Base-by-base conservation (phyloP, 1,140 invertebrate genomes). In the Copidosoma floridanum region DNA sequence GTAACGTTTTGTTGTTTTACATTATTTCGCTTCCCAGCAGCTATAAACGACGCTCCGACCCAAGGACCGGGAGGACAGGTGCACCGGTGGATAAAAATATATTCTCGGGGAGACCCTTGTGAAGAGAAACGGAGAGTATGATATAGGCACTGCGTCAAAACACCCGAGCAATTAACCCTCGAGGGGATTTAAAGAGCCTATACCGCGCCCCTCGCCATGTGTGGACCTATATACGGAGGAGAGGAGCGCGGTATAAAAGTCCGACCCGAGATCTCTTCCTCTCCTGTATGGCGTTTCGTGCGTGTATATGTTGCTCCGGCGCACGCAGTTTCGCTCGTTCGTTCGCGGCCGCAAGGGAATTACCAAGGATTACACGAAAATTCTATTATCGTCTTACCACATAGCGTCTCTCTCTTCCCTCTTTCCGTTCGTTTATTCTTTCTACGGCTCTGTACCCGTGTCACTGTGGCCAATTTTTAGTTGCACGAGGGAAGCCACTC, bases 321-420 rank as follows among this genome's bases (percentile, higher is more conserved):
- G n/a, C n/a, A n/a, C n/a, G n/a, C n/a, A n/a, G n/a, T n/a, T n/a
- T n/a, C n/a, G n/a, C n/a, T n/a, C n/a, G n/a, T n/a, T n/a, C n/a
- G n/a, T n/a, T 50, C 48, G 47, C 65, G 60, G 73, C 76, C 77
- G 67, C 76, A 68, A 66, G 76, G 75, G 76, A 79, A 77, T 79
- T 77, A 79, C 71, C 62, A 69, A 71, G 77, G 77, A 78, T 79
- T 80, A 80, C 78, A 80, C 72, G 78, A 74, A 79, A 80, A 80
- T 80, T 80, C 77, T 79, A 80, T 80, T 80, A 80, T 75, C 76
- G 71, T 78, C 74, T 78, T 77, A 71, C 52, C 60, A 53, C 52
- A 32, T 65, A 16, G n/a, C 18, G 27, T 29, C n/a, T 16, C 26
- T 2, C 14, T n/a, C 5, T 41, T n/a, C n/a, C n/a, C n/a, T n/a